Percentiles rank a stretch among this genome's conserved stretches.
Conservation (phyloP, 2,888 invertebrate genomes). For the Pandemis heparana region DNA sequence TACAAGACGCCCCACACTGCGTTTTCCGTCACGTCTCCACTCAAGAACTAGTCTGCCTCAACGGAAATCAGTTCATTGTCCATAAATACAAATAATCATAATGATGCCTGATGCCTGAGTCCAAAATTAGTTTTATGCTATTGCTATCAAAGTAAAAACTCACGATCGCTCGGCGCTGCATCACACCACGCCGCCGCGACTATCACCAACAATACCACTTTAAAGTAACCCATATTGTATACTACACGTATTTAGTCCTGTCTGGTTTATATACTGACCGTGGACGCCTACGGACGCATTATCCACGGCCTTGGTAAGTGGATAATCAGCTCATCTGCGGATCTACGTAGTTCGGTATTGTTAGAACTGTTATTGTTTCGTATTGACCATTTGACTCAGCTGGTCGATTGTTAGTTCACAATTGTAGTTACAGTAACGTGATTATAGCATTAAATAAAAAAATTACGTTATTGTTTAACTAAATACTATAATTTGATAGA, state of each 20-base stretch:
- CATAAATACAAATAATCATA: no score
- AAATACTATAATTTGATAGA: no score
- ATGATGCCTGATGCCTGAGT: no score
- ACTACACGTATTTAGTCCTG: conserved; percentile 65
- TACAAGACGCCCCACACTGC: no score
- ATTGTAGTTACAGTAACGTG: not conserved
- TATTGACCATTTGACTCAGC: conserved; percentile 35
- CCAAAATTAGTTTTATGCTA: not conserved
- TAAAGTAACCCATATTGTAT: conserved; percentile 64
- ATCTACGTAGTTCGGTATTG: conserved; percentile 44
- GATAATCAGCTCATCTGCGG: conserved; percentile 61
- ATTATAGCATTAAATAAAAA: not conserved
- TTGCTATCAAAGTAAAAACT: conserved; percentile 54
- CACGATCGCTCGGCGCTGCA: conserved; percentile 72
- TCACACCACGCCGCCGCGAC: conserved; percentile 53
- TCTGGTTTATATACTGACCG: conserved; percentile 77
- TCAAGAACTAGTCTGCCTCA: no score
- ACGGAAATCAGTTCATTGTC: no score
- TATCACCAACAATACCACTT: conserved; percentile 59
- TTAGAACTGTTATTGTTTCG: conserved; percentile 35
- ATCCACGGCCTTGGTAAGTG: conserved; percentile 72
- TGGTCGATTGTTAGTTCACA: not conserved
- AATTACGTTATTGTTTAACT: no score
- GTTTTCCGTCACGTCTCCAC: no score
- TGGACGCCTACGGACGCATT: conserved; percentile 76